Base-by-base conservation (phyloP, 1,140 invertebrate species). In the Drosophila ohnishii region DNA sequence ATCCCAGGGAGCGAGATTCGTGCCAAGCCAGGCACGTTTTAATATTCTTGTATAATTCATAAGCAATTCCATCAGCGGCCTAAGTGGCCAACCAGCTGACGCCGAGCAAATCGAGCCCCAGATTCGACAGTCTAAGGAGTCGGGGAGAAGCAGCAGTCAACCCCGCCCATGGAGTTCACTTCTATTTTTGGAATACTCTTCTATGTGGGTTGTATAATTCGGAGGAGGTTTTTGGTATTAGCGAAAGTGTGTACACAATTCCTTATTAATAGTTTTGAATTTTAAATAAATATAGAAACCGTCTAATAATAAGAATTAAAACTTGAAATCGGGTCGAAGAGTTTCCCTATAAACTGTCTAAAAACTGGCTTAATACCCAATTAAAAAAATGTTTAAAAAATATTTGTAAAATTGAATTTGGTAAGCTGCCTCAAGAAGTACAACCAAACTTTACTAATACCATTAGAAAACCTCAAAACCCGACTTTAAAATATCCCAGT, bases 11-110 rank as follows among this genome's bases (percentile, higher is more conserved):
- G 28, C 35, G 13, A 25, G 42, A 66, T 40, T 19, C 34, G 13
- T 32, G 63, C 19, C 67, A 56, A 50, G 66, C 16, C 28, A 59
- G 80, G 80, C 85, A 89, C 85, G 80, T 85, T 90, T 88, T 90
- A 89, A 90, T 90, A 88, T 90, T 83, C 89, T 90, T 90, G 85
- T 90, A 90, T 91, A 91, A 91, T 91, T 91, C 90, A 91, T 91
- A 91, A 91, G 90, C 80, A 88, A 91, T 91, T 90, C 90, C 81
- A 91, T 91, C 86, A 91, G 79, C 75, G 81, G 84, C 84, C 90
- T 90, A 91, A 91, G 90, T 91, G 90, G 90, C 86, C 83, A 87
- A 75, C 79, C 79, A 91, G 89, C 90, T 91, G 90, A 77, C 90
- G 90, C 86, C 82, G 25, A 77, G 42, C 65, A 71, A 78, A 78